Evolutionary conservation across 2,113 vertebrate genomes (phyloP).

Genomic region (Grammomys dolichurus): DNA sequence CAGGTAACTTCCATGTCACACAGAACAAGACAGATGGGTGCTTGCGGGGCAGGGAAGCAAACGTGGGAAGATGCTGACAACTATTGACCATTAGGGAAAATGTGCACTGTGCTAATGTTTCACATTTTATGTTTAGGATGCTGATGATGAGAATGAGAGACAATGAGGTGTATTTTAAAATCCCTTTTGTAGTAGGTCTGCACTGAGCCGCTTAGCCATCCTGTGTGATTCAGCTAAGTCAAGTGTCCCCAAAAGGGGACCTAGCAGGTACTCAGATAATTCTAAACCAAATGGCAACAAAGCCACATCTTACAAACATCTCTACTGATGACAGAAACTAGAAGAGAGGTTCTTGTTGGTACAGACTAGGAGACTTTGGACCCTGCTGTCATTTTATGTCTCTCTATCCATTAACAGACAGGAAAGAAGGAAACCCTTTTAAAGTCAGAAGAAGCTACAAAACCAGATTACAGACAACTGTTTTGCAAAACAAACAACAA

Average conservation of each 20-base stretch:
- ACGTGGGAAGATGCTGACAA: background rate
- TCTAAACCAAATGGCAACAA: constrained; percentile 3
- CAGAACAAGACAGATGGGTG: background rate
- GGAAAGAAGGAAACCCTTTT: background rate
- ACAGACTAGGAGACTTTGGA: background rate
- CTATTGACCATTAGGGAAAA: background rate
- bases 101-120: background rate
- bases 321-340: background rate
- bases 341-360: background rate
- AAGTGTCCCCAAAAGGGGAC: background rate
- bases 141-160: background rate
- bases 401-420: background rate
- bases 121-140: background rate
- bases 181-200: background rate
- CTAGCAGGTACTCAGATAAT: too few species aligned
- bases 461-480: background rate
- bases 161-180: background rate
- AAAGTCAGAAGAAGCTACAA: background rate
- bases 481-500: background rate
- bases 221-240: background rate
- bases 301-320: background rate
- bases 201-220: background rate
- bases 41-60: background rate
- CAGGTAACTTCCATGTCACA: background rate
- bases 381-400: background rate